phyloP scores from a whole-genome alignment of 2,888 invertebrate species.

The Machimus atricapillus region DNA sequence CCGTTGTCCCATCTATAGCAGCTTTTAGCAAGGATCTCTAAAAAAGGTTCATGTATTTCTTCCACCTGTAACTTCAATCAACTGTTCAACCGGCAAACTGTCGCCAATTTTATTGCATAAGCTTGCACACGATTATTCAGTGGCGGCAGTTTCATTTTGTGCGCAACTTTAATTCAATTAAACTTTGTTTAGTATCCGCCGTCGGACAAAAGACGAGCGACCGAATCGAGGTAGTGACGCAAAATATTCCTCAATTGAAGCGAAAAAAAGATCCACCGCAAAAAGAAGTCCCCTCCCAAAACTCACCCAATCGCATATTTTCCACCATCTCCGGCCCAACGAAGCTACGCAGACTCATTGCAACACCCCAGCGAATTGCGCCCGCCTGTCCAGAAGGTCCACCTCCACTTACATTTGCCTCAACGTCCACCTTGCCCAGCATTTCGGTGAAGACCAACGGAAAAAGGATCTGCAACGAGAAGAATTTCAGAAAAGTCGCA shows the following conservation, averaged over 20 bases:
- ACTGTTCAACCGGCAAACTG: background rate
- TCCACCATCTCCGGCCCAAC: conserved; percentile 78
- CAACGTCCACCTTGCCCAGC: conserved; percentile 81
- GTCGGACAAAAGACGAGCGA: conserved; percentile 19
- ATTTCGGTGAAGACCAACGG: conserved; percentile 82
- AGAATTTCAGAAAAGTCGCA: background rate
- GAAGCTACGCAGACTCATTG: conserved; percentile 84
- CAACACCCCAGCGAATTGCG: conserved; percentile 85
- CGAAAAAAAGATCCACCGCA: conserved; percentile 40
- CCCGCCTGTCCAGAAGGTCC: conserved; percentile 86
- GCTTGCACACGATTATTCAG: background rate
- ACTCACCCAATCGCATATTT: conserved; percentile 82
- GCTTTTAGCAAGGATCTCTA: background rate
- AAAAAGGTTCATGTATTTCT: background rate
- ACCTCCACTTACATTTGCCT: conserved; percentile 75
- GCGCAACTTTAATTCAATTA: conserved; percentile 23
- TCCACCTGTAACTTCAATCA: background rate
- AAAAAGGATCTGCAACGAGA: conserved; percentile 72
- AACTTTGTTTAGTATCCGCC: conserved; percentile 6
- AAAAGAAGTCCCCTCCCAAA: conserved; percentile 37
- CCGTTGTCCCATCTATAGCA: too few species aligned
- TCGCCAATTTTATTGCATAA: conserved; percentile 5
- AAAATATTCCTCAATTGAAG: conserved; percentile 24
- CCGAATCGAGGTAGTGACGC: conserved; percentile 16
- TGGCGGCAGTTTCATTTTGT: background rate